Evolutionary conservation across 2,797 vertebrate genomes (phyloP).

Genomic region (Fringilla coelebs): DNA sequence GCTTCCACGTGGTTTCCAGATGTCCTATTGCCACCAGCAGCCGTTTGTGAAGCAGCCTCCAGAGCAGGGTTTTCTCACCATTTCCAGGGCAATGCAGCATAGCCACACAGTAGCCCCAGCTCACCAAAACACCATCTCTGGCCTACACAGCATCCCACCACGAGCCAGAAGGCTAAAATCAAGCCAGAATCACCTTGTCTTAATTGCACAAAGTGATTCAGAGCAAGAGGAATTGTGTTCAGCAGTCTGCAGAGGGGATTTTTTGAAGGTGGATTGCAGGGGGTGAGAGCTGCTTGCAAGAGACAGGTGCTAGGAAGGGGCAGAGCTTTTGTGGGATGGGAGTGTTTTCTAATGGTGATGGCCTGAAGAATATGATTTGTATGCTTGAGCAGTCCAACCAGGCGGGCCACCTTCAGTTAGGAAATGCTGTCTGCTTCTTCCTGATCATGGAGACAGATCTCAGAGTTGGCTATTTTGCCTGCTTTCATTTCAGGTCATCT

Average conservation of each 20-base stretch:
- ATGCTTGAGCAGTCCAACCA: not conserved
- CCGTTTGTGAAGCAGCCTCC: not conserved
- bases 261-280: not conserved
- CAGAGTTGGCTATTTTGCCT: not conserved
- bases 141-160: not conserved
- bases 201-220: not conserved
- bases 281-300: not conserved
- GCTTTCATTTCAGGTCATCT: not conserved
- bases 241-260: not conserved
- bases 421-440: not conserved
- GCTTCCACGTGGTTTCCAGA: slow-evolving; percentile 10
- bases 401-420: not conserved
- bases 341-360: not conserved
- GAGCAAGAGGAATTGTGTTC: not conserved
- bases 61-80: not conserved
- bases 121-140: not conserved
- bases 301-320: not conserved
- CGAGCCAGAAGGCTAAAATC: not conserved
- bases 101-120: not conserved
- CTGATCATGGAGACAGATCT: not conserved
- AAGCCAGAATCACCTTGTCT: not conserved
- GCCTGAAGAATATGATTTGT: not conserved
- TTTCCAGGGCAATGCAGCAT: not conserved
- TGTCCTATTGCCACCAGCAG: slow-evolving; percentile 4
- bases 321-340: not conserved